phyloP scores from a whole-genome alignment of 2,888 invertebrate species.

The Tortrix viridana region DNA sequence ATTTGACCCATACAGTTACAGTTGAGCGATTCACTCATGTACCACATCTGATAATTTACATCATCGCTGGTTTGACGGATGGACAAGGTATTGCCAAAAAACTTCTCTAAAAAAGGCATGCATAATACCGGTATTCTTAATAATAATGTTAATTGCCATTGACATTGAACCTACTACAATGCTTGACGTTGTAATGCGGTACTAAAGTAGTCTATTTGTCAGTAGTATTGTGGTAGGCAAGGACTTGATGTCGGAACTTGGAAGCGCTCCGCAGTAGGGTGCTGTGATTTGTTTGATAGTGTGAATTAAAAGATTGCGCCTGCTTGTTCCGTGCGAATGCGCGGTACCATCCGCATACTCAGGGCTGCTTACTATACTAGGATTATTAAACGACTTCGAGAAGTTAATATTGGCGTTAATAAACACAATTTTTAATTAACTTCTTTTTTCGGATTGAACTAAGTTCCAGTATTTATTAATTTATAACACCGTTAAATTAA shows the following conservation, averaged over 20 bases:
- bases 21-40: conserved; percentile 25
- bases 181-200: no score
- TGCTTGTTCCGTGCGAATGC: conserved; percentile 47
- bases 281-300: conserved; percentile 55
- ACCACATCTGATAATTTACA: conserved; percentile 10
- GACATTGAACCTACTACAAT: no score
- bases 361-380: conserved; percentile 8
- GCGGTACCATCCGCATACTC: conserved; percentile 53
- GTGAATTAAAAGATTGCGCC: conserved; percentile 67
- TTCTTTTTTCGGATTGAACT: background rate
- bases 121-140: no score
- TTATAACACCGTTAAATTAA: background rate
- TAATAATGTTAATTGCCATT: no score
- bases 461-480: background rate
- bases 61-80: conserved; percentile 3
- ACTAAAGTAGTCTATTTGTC: no score
- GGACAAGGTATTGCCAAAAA: no score
- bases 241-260: conserved; percentile 24
- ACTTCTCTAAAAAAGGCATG: no score
- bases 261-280: conserved; percentile 45
- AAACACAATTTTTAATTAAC: no score
- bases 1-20: conserved; percentile 44
- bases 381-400: background rate
- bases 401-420: no score
- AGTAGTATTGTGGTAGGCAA: background rate